A percentile compares a stretch with the other conserved stretches of the same genome.
Evolutionary conservation across 1,140 invertebrate genomes (phyloP).

Genomic region (Brachystomella parvula): DNA sequence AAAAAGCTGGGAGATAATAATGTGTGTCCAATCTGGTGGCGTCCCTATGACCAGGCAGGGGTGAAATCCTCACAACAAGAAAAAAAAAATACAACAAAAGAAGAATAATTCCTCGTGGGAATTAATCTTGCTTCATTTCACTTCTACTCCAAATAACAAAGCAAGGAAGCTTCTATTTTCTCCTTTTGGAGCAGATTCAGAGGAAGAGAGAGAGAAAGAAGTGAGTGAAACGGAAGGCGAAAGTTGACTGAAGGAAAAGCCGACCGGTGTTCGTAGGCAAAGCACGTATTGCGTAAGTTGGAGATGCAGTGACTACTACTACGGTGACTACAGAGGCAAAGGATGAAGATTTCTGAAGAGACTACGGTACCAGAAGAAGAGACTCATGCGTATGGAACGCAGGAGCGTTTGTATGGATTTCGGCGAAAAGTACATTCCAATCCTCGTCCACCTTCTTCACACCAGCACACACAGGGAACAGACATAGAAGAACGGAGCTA

Average conservation of each 20-base stretch:
- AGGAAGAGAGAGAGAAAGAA: not conserved
- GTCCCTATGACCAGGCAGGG: not conserved
- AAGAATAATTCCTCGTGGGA: not conserved
- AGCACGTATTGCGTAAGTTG: not conserved
- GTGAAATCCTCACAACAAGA: not conserved
- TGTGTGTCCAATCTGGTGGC: too few relatives aligned
- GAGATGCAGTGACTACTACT: too few relatives aligned
- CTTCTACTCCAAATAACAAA: not conserved
- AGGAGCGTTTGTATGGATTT: too few relatives aligned
- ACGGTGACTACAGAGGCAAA: too few relatives aligned
- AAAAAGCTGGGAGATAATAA: not conserved
- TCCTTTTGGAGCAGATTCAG: not conserved
- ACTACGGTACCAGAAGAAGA: too few relatives aligned
- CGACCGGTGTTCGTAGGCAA: not conserved
- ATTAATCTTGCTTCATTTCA: conserved; percentile 3
- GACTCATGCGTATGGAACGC: not conserved
- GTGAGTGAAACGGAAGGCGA: not conserved
- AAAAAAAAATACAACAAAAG: not conserved
- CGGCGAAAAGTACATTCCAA: too few relatives aligned
- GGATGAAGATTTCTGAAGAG: too few relatives aligned
- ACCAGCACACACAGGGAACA: too few relatives aligned
- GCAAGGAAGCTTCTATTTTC: not conserved
- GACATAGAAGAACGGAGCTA: too few relatives aligned
- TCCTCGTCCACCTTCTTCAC: too few relatives aligned
- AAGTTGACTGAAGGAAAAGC: conserved; percentile 4